Evolutionary conservation across 1,140 invertebrate species (phyloP).

Genomic region (Saccostrea glomerata): DNA sequence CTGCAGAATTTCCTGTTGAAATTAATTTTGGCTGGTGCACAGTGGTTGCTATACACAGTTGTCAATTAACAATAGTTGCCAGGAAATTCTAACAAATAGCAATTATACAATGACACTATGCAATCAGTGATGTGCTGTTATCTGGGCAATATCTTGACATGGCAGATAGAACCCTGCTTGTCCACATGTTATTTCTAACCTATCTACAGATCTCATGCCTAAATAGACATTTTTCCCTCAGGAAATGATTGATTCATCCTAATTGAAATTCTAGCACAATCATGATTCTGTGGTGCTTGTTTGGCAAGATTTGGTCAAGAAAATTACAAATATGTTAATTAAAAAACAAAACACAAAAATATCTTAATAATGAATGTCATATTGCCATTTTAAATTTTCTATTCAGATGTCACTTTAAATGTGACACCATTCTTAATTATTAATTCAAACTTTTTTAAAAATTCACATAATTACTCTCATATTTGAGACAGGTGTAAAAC

Average conservation of each 20-base stretch:
- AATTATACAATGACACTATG: constrained; percentile 31
- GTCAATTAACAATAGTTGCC: constrained; percentile 9
- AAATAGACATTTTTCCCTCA: not conserved
- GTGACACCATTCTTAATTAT: not conserved
- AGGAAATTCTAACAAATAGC: constrained; percentile 13
- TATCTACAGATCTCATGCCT: not conserved
- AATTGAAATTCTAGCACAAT: not conserved
- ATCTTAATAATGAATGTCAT: not conserved
- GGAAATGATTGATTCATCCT: not conserved
- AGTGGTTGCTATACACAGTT: not conserved
- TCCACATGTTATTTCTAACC: constrained; percentile 1
- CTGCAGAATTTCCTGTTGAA: not conserved
- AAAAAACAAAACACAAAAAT: not conserved
- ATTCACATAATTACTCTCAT: not conserved
- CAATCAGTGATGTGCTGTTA: not conserved
- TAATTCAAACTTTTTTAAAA: not conserved
- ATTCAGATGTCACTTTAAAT: constrained; percentile 36
- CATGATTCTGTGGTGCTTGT: not conserved
- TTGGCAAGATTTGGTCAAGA: not conserved
- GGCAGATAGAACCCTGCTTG: not conserved
- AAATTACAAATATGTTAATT: not conserved
- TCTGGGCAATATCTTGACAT: constrained; percentile 14
- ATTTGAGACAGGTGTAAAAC: not conserved
- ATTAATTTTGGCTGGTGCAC: not conserved
- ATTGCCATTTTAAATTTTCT: not conserved